Base-by-base conservation (phyloP, 1,140 invertebrate species). In the Leptoteleia sp. region DNA sequence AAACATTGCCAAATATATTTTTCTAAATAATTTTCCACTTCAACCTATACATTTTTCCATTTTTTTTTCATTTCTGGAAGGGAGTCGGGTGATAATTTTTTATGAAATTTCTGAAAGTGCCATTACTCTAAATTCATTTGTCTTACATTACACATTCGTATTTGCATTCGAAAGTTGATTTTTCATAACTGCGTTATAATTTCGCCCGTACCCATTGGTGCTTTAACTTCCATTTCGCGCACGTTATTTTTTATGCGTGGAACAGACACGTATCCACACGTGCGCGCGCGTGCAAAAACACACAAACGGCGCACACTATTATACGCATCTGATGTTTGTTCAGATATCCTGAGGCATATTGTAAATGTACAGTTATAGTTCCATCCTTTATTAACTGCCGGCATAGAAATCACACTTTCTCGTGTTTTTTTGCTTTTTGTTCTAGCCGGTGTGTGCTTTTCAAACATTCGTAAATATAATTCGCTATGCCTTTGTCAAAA, bases 391-490 rank as follows among this genome's bases (percentile, higher is more conserved):
- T 48, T 62, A 61, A 61, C 27, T 37, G 16, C 7, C 19, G 11
- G 42, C 52, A 29, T 57, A 43, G 38, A 38, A 43, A 38, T 43
- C 17, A 33, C 27, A 31, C 38, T 38, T 59, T 45, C 45, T 59
- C 25, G 37, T 35, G 25, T 38, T 47, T 42, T n/a, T n/a, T n/a
- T n/a, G n/a, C n/a, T n/a, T n/a, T n/a, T n/a, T n/a, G n/a, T n/a
- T n/a, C n/a, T 38, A 13, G 5, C 22, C 31, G 16, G 35, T 50
- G 57, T 47, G 25, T 29, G 33, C 42, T 40, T 47, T 70, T 57
- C 17, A 59, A 50, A 70, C 52, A 50, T 59, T 59, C 59, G 65
- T 70, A 70, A 70, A 70, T 70, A 70, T 48, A 70, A 59, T 70
- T 50, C 17, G 16, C n/a, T 50, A 57, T 59, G 54, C 52, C 9